Percentiles rank a stretch among this genome's conserved stretches.
Conservation (phyloP, 1,140 invertebrate genomes). For the Zaprionus ghesquierei region DNA sequence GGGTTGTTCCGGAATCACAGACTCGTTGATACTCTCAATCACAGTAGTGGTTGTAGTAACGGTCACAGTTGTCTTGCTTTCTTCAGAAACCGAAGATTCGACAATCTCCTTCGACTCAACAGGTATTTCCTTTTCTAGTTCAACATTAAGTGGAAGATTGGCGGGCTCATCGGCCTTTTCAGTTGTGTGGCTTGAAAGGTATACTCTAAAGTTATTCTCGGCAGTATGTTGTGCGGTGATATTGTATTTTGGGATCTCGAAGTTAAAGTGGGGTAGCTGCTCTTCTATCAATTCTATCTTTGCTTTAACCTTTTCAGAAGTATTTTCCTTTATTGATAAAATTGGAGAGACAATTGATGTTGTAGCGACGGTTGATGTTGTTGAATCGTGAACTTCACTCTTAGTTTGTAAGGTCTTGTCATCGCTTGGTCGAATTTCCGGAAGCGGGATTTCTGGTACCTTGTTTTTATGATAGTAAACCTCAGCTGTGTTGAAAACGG, state of each 20-base stretch:
- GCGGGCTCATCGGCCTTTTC: too few relatives aligned
- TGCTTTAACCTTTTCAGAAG: background rate
- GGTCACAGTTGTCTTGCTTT: background rate
- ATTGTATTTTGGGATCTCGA: conserved; percentile 36
- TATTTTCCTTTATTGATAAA: background rate
- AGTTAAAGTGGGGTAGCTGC: conserved; percentile 10
- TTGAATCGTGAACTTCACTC: background rate
- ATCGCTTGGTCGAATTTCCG: background rate
- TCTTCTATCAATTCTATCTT: background rate
- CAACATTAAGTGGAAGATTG: background rate
- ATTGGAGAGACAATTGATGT: background rate
- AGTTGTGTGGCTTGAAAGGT: background rate
- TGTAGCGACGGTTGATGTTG: background rate
- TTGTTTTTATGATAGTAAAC: conserved; percentile 2
- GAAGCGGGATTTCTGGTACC: background rate
- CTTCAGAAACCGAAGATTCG: background rate
- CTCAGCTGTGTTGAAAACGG: conserved; percentile 42
- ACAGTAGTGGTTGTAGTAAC: background rate
- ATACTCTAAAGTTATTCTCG: conserved; percentile 19
- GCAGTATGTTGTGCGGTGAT: conserved; percentile 4
- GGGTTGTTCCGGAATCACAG: background rate
- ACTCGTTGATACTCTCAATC: background rate
- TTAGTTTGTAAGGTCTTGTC: background rate
- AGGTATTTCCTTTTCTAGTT: background rate
- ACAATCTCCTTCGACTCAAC: background rate